phyloP scores from a whole-genome alignment of 2,113 vertebrate genomes.

The Argyrosomus japonicus region DNA sequence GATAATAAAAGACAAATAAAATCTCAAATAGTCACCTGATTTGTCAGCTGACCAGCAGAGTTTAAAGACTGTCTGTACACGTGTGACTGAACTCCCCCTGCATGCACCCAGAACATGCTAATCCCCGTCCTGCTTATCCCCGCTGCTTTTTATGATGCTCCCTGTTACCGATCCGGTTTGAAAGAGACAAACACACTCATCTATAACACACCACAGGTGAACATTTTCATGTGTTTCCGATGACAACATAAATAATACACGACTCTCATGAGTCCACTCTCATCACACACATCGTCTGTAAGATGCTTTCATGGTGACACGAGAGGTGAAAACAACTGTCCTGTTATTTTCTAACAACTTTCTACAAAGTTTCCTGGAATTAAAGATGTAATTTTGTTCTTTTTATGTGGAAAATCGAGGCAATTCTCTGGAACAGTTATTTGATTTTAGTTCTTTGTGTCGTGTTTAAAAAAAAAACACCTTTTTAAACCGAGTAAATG shows the following conservation, averaged over 20 bases:
- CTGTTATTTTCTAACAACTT: too few species aligned
- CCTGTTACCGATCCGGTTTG: background rate
- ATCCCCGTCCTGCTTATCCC: conserved; percentile 57
- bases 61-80: background rate
- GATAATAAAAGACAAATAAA: background rate
- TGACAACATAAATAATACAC: background rate
- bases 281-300: background rate
- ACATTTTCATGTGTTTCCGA: background rate
- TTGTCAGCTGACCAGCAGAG: background rate
- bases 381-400: background rate
- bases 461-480: too few species aligned
- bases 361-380: background rate
- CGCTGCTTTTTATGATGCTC: conserved; percentile 33
- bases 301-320: background rate
- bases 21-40: background rate
- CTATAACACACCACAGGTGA: background rate
- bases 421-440: background rate
- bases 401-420: too few species aligned
- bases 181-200: conserved; percentile 11
- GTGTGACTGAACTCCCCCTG: conserved; percentile 36
- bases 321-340: background rate
- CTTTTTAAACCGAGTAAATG: background rate
- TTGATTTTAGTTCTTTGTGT: too few species aligned
- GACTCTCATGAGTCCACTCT: too few species aligned
- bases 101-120: conserved; percentile 49